Percentiles rank a stretch among this genome's conserved stretches.
Evolutionary conservation across 2,797 vertebrate species (phyloP).

Genomic region (Tenualosa thibaudeaui): DNA sequence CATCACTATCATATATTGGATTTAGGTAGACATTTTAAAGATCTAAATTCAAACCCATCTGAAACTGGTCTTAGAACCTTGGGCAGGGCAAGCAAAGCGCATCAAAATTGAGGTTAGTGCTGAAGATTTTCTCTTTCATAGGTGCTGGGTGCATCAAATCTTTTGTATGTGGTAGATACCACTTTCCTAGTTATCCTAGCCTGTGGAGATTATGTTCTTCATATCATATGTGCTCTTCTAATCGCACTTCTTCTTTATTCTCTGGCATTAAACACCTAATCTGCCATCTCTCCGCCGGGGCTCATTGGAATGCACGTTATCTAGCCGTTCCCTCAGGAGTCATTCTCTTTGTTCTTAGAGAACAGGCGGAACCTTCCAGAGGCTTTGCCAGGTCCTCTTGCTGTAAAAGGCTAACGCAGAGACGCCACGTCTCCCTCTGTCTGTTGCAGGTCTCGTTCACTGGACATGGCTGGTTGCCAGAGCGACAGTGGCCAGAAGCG

Average conservation of each 20-base stretch:
- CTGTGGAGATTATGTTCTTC: not conserved
- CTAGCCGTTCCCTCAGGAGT: not conserved
- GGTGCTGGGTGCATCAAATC: not conserved
- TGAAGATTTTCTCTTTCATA: not conserved
- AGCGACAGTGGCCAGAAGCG: constrained; percentile 85
- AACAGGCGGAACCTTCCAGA: not conserved
- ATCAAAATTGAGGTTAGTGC: no score
- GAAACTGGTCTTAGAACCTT: no score
- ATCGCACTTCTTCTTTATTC: not conserved
- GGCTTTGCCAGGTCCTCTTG: not conserved
- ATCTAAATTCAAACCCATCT: no score
- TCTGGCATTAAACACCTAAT: not conserved
- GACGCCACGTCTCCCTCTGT: not conserved
- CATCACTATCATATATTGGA: no score
- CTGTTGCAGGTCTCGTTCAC: constrained; percentile 78
- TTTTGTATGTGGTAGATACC: not conserved
- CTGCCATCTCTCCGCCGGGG: not conserved
- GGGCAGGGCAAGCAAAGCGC: no score
- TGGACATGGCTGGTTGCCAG: constrained; percentile 78
- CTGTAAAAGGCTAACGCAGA: not conserved
- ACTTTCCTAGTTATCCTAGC: not conserved
- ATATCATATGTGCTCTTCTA: not conserved
- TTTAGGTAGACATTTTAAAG: no score
- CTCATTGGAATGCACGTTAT: not conserved
- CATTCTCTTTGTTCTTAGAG: not conserved